Evolutionary conservation across 2,113 vertebrate genomes (phyloP).

Genomic region (Pongo pygmaeus): DNA sequence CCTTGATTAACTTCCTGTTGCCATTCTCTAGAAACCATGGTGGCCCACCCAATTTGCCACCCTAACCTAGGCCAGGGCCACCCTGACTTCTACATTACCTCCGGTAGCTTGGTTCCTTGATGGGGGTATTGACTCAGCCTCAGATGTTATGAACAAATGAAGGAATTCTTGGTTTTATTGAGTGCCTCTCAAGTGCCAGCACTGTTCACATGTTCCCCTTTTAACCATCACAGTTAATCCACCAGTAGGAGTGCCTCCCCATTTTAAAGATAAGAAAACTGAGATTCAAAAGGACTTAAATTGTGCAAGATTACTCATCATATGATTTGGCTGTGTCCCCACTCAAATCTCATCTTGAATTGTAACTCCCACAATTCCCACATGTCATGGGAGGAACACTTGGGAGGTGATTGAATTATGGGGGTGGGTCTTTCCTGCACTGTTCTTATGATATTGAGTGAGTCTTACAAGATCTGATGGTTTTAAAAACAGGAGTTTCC

Average conservation of each 20-base stretch:
- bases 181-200: background rate
- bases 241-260: accelerated
- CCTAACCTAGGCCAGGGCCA: accelerated
- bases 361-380: too few species aligned
- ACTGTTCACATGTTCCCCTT: accelerated
- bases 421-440: too few species aligned
- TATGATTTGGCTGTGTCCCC: too few species aligned
- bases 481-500: too few species aligned
- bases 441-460: too few species aligned
- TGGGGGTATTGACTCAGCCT: background rate
- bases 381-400: too few species aligned
- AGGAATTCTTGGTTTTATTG: background rate
- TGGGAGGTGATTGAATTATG: too few species aligned
- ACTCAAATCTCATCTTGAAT: too few species aligned
- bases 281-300: background rate
- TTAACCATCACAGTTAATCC: background rate
- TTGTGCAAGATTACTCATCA: accelerated
- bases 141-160: accelerated
- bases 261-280: background rate
- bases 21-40: accelerated
- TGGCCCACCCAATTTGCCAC: accelerated
- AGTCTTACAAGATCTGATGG: too few species aligned
- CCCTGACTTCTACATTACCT: accelerated
- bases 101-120: accelerated
- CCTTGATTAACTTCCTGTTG: accelerated